Percentiles rank a stretch among this genome's conserved stretches.
phyloP scores from a whole-genome alignment of 2,113 vertebrate genomes.

The Eudorcas thomsonii region DNA sequence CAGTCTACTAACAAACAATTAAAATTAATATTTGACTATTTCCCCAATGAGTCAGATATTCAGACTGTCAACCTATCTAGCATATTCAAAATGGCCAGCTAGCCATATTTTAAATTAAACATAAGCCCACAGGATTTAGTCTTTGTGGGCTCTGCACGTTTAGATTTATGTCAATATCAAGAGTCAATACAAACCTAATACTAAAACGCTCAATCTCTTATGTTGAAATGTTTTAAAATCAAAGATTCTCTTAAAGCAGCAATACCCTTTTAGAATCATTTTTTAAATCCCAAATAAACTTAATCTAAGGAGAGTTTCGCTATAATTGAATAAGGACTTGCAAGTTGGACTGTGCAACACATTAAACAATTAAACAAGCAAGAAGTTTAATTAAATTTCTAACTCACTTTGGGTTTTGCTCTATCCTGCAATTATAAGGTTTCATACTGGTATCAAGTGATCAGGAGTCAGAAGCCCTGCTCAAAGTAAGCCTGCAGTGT shows the following conservation, averaged over 20 bases:
- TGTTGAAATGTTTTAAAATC: slow-evolving; percentile 49
- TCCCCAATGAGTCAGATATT: slow-evolving; percentile 28
- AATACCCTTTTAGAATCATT: slow-evolving; percentile 46
- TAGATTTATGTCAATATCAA: slow-evolving; percentile 55
- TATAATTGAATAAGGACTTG: slow-evolving; percentile 57
- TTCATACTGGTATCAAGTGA: background rate
- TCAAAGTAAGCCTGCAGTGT: background rate
- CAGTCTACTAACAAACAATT: slow-evolving; percentile 60
- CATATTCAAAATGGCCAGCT: slow-evolving; percentile 38
- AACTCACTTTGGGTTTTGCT: slow-evolving; percentile 51
- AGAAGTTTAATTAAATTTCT: slow-evolving; percentile 63
- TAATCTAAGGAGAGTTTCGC: slow-evolving; percentile 5
- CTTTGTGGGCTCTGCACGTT: slow-evolving; percentile 41
- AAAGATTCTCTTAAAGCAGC: slow-evolving; percentile 49
- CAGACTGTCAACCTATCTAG: background rate
- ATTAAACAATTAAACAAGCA: slow-evolving; percentile 61
- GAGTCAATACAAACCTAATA: slow-evolving; percentile 64
- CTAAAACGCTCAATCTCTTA: slow-evolving; percentile 54
- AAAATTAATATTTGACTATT: slow-evolving; percentile 64
- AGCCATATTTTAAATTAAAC: slow-evolving; percentile 57
- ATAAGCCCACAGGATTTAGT: slow-evolving; percentile 44
- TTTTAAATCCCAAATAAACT: slow-evolving; percentile 57
- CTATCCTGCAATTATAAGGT: slow-evolving; percentile 30
- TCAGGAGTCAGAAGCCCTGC: background rate
- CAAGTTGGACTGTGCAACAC: slow-evolving; percentile 20